Base-by-base conservation (phyloP, 2,888 invertebrate genomes). In the Heliconius erato region DNA sequence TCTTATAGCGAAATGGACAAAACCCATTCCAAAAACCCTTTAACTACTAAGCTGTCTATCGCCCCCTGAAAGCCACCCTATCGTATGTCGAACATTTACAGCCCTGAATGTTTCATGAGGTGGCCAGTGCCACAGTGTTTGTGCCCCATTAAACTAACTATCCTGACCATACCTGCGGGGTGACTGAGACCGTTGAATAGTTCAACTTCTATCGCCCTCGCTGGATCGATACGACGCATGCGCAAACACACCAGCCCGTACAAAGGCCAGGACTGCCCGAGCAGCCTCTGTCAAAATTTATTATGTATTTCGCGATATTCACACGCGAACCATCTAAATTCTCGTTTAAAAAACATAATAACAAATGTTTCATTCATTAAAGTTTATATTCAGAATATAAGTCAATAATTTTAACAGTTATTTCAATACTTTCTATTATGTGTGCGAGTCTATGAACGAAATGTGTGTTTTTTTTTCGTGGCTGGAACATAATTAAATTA, bases 221-320 rank as follows among this genome's bases (percentile, higher is more conserved):
- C 80, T 82, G 79, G 95, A 95, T 95, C 95, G 95, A 95, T 95
- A 68, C 32, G 90, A 90, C 95, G 94, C 94, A 85, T 92, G 95
- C 95, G 95, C 89, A 88, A 71, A 84, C 79, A 28, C 85, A 74
- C 87, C 85, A 87, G 85, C 89, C 93, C 91, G 92, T 92, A 91
- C 94, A 94, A 93, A 94, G 92, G 92, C 92, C 87, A 91, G 91
- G 90, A 92, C 92, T 90, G 91, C 90, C 91, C 87, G 88, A 87
- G 90, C 90, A 88, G 88, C 91, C 91, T 89, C 91, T 93, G 93
- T 94, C 94, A 94, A 94, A 95, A 94, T 94, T 94, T 87, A 92
- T 90, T 89, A 87, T 89, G 88, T 23, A 89, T 88, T 91, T 91
- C 89, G 91, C 90, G 88, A 91, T 90, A 88, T 89, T 88, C 86